These are phyloP conservation scores for Actinopyga echinites DNA, from an alignment of 53 echinoderm and acorn worm genomes.

Conservation along the genomic window DNA sequence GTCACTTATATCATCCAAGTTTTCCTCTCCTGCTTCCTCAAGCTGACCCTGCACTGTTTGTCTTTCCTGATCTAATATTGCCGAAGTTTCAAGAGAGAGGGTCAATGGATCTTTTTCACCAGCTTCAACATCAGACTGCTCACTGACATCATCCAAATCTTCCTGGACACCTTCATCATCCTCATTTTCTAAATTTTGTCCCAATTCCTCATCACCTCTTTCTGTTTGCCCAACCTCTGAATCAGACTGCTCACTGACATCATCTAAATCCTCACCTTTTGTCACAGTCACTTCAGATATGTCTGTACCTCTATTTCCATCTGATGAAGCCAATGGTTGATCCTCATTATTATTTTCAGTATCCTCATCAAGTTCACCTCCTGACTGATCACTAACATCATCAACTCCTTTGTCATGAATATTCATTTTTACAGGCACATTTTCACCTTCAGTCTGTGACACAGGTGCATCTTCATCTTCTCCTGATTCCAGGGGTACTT, in stretches of 20 bases:
- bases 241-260: slow-evolving; percentile 37
- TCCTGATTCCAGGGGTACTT: background rate
- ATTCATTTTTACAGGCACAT: background rate
- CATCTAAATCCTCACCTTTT: slow-evolving; percentile 4
- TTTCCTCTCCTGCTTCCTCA: slow-evolving; percentile 8
- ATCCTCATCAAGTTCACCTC: slow-evolving; percentile 1
- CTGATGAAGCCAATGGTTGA: background rate
- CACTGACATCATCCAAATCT: slow-evolving; percentile 34
- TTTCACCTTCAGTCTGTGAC: slow-evolving; percentile 1
- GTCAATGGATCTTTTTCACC: background rate
- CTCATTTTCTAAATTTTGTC: background rate
- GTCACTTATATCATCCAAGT: slow-evolving; percentile 12
- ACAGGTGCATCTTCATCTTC: slow-evolving; percentile 8
- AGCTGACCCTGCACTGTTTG: background rate
- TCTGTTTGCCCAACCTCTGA: slow-evolving; percentile 4
- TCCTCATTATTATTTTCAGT: background rate
- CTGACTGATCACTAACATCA: slow-evolving; percentile 39
- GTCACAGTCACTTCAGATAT: background rate
- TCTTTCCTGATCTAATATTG: background rate
- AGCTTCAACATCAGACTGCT: slow-evolving; percentile 4
- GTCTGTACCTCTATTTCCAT: background rate
- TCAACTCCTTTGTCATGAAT: slow-evolving; percentile 33
- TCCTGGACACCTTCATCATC: slow-evolving; percentile 5
- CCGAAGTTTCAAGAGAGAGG: background rate
- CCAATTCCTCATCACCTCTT: background rate